These are phyloP conservation scores for Lycocerus yunnanus DNA, from an alignment of 2,888 invertebrate species.

Conservation along the genomic window DNA sequence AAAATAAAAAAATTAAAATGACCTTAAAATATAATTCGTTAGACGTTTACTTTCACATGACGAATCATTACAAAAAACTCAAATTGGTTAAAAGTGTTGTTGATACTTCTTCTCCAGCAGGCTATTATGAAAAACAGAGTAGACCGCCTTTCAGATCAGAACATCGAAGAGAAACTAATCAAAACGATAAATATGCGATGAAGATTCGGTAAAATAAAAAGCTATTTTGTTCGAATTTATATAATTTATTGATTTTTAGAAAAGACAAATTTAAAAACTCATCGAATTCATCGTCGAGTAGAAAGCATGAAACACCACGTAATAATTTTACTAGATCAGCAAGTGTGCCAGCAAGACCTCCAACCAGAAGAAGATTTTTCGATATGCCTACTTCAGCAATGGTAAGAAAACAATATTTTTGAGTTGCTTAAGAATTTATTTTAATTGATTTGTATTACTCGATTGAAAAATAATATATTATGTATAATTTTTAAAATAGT, in stretches of 20 bases:
- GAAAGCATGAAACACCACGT: neutral
- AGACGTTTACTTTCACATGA: conserved; percentile 55
- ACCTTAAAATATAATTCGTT: conserved; percentile 18
- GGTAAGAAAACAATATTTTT: neutral
- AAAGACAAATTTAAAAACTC: neutral
- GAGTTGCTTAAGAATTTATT: neutral
- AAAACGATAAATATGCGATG: neutral
- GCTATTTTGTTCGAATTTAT: neutral
- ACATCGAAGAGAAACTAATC: neutral
- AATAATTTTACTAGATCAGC: conserved; percentile 4
- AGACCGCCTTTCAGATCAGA: conserved; percentile 14
- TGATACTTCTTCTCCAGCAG: conserved; percentile 49
- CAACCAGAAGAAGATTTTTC: conserved; percentile 30
- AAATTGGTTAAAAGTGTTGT: conserved; percentile 50
- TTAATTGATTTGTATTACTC: no score
- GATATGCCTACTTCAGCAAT: conserved; percentile 27
- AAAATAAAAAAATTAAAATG: conserved; percentile 6
- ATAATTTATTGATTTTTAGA: neutral
- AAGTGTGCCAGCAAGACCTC: conserved; percentile 32
- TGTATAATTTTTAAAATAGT: neutral
- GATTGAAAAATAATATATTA: no score
- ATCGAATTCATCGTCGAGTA: neutral
- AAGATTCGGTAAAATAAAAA: neutral
- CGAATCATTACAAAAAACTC: conserved; percentile 54
- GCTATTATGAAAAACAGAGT: conserved; percentile 31